Evolutionary conservation across 1,140 invertebrate species (phyloP), one percentile per base, ranked within the genome.

Genomic region (Cryptotermes secundus): DNA sequence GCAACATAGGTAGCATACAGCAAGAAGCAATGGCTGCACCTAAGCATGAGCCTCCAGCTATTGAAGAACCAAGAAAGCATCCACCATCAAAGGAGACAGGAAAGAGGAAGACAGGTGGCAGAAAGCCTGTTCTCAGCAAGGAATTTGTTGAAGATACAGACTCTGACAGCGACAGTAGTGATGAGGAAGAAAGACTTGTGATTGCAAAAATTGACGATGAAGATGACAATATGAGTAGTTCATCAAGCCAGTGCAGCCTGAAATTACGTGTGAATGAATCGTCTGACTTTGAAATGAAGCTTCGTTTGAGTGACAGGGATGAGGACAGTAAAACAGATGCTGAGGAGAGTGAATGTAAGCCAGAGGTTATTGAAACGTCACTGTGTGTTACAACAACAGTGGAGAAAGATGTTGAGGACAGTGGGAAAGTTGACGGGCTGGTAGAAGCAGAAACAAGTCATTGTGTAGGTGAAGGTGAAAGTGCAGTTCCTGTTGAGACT

Each of bases 261-360:
- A 72, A 72, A 31, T n/a, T 72, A 12, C 59, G 7, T 72, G 59
- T n/a, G n/a, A 72, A 1, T 72, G 59, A 72, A 31, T 72, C 59
- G 31, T n/a, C 59, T 7, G 26, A 72, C 59, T 72, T 72, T 72
- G 59, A 72, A 31, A n/a, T 72, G 26, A 72, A 72, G 14, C 59
- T 72, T 72, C n/a, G n/a, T 10, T 31, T 31, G 26, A 72, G 59
- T 72, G 59, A 72, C 14, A 72, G 59, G 4, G 59, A n/a, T 72
- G 59, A 72, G n/a, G 59, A 72, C 59, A 72, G 59, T 31, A n/a
- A 31, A 16, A 72, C 59, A 88, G 87, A 84, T 85, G 87, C 85
- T 84, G 86, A 87, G 85, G 86, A 88, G 86, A 81, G 79, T 42
- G 85, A 86, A 85, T 79, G 72, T 83, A 87, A 79, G 85, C 88